Conservation (phyloP, 2,888 invertebrate species). For the Smittia aterrima region DNA sequence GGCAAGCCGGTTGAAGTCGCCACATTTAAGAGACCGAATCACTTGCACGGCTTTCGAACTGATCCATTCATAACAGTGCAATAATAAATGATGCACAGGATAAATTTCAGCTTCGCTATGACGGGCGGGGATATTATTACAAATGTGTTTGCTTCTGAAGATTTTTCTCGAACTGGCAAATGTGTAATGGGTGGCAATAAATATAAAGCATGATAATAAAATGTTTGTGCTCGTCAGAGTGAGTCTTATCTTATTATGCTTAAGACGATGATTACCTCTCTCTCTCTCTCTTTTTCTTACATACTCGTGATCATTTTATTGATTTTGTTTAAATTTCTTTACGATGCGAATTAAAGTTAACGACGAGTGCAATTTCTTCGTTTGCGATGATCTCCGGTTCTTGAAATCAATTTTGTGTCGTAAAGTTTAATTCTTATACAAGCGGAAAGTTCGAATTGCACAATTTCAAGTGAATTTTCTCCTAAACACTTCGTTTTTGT, state of each 20-base stretch:
- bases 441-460: not conserved
- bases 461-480: not conserved
- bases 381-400: not conserved
- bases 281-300: no score
- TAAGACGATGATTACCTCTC: slow-evolving; percentile 1
- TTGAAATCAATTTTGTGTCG: not conserved
- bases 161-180: not conserved
- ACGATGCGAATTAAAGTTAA: not conserved
- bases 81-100: not conserved
- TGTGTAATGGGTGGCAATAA: not conserved
- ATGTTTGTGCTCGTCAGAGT: not conserved
- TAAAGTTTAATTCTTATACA: not conserved
- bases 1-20: no score
- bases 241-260: not conserved
- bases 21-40: not conserved
- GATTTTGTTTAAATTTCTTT: not conserved
- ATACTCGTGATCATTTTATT: not conserved
- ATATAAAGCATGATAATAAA: slow-evolving; percentile 6
- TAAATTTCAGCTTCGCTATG: not conserved
- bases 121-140: not conserved
- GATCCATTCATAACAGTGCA: not conserved
- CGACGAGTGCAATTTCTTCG: not conserved
- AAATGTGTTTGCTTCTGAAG: slow-evolving; percentile 3
- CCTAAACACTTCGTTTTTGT: not conserved
- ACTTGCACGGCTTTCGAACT: not conserved